phyloP scores from a whole-genome alignment of 2,888 invertebrate genomes.

The Parnassius smintheus region DNA sequence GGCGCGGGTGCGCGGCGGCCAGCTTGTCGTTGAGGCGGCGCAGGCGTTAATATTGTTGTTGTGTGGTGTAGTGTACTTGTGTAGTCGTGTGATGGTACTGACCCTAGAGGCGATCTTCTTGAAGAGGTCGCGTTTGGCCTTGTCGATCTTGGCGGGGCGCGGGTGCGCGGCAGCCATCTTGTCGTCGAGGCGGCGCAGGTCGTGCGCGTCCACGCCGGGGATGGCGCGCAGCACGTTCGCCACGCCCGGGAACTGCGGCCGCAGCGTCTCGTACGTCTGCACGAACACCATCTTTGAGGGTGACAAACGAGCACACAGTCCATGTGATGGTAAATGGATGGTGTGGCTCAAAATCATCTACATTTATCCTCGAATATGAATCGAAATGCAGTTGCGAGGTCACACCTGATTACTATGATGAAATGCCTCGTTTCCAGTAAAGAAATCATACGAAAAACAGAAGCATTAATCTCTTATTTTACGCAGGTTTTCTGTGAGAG shows the following conservation, averaged over 20 bases:
- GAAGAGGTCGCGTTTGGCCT: slow-evolving; percentile 94
- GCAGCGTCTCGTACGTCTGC: slow-evolving; percentile 87
- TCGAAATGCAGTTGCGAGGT: too few relatives aligned
- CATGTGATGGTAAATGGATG: too few relatives aligned
- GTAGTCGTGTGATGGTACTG: slow-evolving; percentile 34
- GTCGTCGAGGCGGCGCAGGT: slow-evolving; percentile 92
- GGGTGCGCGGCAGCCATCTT: slow-evolving; percentile 84
- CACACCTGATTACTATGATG: too few relatives aligned
- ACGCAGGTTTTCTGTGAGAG: too few relatives aligned
- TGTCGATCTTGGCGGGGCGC: slow-evolving; percentile 91
- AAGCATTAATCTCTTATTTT: too few relatives aligned
- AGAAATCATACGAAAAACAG: too few relatives aligned
- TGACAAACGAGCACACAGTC: too few relatives aligned
- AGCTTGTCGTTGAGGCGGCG: slow-evolving; percentile 94
- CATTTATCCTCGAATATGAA: too few relatives aligned
- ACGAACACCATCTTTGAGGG: neutral
- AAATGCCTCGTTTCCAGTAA: too few relatives aligned
- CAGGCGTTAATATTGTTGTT: slow-evolving; percentile 50
- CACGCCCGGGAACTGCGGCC: slow-evolving; percentile 88
- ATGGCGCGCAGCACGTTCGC: slow-evolving; percentile 87
- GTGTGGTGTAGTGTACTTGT: slow-evolving; percentile 74
- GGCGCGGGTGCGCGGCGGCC: slow-evolving; percentile 82
- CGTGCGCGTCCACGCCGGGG: slow-evolving; percentile 89
- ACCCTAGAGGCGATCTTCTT: slow-evolving; percentile 92
- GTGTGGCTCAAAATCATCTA: too few relatives aligned